Percentiles rank a stretch among this genome's conserved stretches.
phyloP scores from a whole-genome alignment of 2,888 invertebrate genomes.

The Eremobia ochroleuca region DNA sequence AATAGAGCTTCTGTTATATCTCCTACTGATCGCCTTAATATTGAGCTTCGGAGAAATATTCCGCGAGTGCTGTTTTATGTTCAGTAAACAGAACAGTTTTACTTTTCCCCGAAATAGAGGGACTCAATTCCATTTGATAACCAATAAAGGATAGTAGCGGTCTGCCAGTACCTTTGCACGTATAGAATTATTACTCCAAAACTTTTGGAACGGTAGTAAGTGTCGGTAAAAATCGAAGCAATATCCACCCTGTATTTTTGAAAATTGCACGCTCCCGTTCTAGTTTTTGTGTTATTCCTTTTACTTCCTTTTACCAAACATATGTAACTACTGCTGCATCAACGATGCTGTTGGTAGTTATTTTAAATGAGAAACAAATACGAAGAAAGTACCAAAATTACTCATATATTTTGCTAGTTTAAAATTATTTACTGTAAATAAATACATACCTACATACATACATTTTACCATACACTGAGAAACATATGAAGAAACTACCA shows the following conservation, averaged over 20 bases:
- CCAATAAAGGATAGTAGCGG: slow-evolving; percentile 34
- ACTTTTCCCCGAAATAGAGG: slow-evolving; percentile 7
- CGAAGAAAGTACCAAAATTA: background rate
- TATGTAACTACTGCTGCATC: background rate
- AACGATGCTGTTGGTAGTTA: background rate
- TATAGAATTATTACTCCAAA: slow-evolving; percentile 48
- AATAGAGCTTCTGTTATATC: slow-evolving; percentile 27
- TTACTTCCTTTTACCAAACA: slow-evolving; percentile 3
- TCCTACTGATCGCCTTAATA: slow-evolving; percentile 26
- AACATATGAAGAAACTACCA: no score
- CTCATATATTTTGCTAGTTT: no score
- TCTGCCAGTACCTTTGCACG: slow-evolving; percentile 15
- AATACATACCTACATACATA: no score
- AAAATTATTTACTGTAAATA: no score
- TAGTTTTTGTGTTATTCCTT: slow-evolving; percentile 10
- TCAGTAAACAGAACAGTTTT: slow-evolving; percentile 14
- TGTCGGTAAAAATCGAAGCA: slow-evolving; percentile 38
- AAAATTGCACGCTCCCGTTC: slow-evolving; percentile 9
- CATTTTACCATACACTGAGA: no score
- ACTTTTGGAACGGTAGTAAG: slow-evolving; percentile 39
- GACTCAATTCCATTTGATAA: slow-evolving; percentile 18
- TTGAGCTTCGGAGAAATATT: slow-evolving; percentile 34
- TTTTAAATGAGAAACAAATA: slow-evolving; percentile 1
- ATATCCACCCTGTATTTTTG: slow-evolving; percentile 23
- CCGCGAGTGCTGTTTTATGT: background rate